Evolutionary conservation across 2,797 vertebrate genomes (phyloP).

Genomic region (Hippoglossus hippoglossus): DNA sequence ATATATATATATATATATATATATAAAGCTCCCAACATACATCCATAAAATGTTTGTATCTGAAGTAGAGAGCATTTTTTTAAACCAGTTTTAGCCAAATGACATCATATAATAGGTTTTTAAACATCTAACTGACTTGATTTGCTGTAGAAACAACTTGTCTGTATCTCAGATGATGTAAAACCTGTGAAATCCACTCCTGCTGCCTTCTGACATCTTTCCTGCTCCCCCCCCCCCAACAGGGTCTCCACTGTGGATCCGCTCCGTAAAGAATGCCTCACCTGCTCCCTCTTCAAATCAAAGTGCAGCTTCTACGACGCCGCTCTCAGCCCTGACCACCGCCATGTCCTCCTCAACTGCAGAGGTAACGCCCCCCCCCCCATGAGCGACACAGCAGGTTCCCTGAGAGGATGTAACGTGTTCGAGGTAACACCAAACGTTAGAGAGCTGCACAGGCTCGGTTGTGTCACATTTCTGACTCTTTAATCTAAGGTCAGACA

Average conservation of each 20-base stretch:
- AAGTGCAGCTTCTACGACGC: constrained; percentile 74
- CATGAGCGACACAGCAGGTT: neutral
- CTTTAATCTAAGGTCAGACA: too few relatives aligned
- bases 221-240: neutral
- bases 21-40: too few relatives aligned
- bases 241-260: constrained; percentile 67
- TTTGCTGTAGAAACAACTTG: neutral
- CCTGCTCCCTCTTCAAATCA: constrained; percentile 74
- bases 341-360: constrained; percentile 77
- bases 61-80: too few relatives aligned
- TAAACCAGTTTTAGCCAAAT: too few relatives aligned
- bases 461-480: too few relatives aligned
- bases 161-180: neutral
- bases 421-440: neutral
- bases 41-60: too few relatives aligned
- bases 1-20: too few relatives aligned
- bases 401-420: neutral
- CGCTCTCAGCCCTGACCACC: constrained; percentile 59
- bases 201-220: neutral
- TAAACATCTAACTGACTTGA: too few relatives aligned
- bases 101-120: too few relatives aligned
- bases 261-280: constrained; percentile 74
- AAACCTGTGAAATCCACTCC: neutral
- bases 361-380: constrained; percentile 62
- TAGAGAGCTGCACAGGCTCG: neutral